Evolutionary conservation across 2,888 invertebrate genomes (phyloP), one percentile per base, ranked within the genome.

Genomic region (Chaitophorus viminalis): DNA sequence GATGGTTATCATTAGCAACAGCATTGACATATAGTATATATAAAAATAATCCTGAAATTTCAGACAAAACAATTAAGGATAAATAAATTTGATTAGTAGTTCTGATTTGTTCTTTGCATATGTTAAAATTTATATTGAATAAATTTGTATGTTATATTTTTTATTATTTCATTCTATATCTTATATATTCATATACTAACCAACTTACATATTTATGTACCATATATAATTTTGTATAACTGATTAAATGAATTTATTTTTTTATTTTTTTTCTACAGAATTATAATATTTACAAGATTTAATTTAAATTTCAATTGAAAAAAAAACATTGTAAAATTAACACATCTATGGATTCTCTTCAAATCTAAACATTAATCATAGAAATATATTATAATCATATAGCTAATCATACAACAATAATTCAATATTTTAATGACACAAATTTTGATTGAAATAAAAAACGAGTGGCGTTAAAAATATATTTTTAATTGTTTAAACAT

Each of bases 1-100:
- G 93, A 33, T 97, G 96, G 96, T 91, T 94, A 74, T 92, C 93
- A 21, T 92, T 95, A 89, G 96, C 96, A 0, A 92, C 94, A 0
- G 92, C 93, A 39, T 92, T 97, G 11, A 96, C 94, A 90, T 95
- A 94, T 90, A 91, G 92, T 21, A 93, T 95, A 84, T 94, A 94
- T 92, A 93, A 93, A 90, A 93, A 94, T 89, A 95, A 95, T 90
- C 92, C 92, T 25, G 83, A 89, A 1, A 60, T 31, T n/a, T 74
- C 65, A 65, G 33, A 86, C 21, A 77, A 85, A 85, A 11, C 6
- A 52, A 81, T 88, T 21, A 83, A 86, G 46, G 87, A 89, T 33
- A 72, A 89, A 86, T 86, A 89, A 88, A n/a, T 54, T 29, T 77
- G 65, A 82, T 60, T 4, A 8, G 21, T 60, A 25, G 25, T 60